Conservation (phyloP, 2,888 invertebrate genomes). For the Podotricha telesiphe region DNA sequence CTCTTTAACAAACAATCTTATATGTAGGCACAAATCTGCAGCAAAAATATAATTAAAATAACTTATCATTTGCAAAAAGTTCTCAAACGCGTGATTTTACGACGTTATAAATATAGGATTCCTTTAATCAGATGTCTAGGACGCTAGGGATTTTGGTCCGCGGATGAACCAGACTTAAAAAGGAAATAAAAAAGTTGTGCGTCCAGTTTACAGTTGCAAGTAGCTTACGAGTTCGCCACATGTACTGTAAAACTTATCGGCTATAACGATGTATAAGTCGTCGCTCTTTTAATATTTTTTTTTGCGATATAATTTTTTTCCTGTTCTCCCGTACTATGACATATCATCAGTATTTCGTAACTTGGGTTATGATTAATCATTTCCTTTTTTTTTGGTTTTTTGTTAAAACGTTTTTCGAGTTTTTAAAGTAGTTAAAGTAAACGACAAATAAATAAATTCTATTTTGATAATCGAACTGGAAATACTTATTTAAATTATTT, state of each 20-base stretch:
- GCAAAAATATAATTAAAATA: too few species aligned
- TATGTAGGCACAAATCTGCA: too few species aligned
- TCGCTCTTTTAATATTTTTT: neutral
- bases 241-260: slow-evolving; percentile 30
- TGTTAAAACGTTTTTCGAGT: neutral
- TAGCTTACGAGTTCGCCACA: slow-evolving; percentile 29
- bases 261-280: neutral
- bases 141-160: slow-evolving; percentile 40
- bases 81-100: neutral
- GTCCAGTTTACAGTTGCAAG: slow-evolving; percentile 50
- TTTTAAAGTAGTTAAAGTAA: neutral
- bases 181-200: slow-evolving; percentile 47
- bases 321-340: neutral
- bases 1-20: too few species aligned
- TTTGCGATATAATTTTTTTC: neutral
- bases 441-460: too few species aligned
- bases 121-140: slow-evolving; percentile 34
- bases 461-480: too few species aligned
- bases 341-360: neutral
- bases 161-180: slow-evolving; percentile 43
- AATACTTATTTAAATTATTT: too few species aligned
- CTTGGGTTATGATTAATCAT: neutral
- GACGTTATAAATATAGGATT: neutral
- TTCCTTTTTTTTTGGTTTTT: slow-evolving; percentile 7
- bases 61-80: neutral